A percentile compares a stretch with the other conserved stretches of the same genome.
phyloP scores from a whole-genome alignment of 2,113 vertebrate genomes.

The Helogale parvula region DNA sequence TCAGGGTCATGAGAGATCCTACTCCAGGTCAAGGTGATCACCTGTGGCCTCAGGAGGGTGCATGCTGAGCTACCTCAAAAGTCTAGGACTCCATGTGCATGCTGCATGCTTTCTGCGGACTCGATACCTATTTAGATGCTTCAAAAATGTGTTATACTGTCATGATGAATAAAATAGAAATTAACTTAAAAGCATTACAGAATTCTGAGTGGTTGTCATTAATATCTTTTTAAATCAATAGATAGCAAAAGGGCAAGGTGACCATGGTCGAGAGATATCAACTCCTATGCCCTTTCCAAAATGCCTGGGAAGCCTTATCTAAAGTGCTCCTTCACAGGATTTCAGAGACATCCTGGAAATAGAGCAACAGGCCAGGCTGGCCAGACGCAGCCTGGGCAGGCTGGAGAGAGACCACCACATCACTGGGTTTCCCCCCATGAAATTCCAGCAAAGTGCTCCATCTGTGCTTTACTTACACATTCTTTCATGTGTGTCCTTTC shows the following conservation, averaged over 20 bases:
- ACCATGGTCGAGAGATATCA: background rate
- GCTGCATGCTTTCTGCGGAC: background rate
- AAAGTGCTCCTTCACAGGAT: background rate
- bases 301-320: background rate
- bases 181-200: background rate
- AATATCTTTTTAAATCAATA: background rate
- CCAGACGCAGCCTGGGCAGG: background rate
- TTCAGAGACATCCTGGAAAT: background rate
- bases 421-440: fast-evolving
- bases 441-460: background rate
- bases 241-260: background rate
- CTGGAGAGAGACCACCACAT: background rate
- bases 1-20: background rate
- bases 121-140: background rate
- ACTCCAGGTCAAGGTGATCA: background rate
- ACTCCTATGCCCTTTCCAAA: background rate
- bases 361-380: background rate
- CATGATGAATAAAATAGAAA: background rate
- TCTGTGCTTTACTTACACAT: conserved; percentile 89
- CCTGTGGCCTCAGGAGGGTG: background rate
- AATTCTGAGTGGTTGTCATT: background rate
- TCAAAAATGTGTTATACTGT: background rate
- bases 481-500: conserved; percentile 97
- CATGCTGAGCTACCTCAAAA: background rate
- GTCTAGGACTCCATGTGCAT: background rate